Percentiles rank a stretch among this genome's conserved stretches.
Evolutionary conservation across 2,888 invertebrate species (phyloP).

Genomic region (Leptothorax acervorum): DNA sequence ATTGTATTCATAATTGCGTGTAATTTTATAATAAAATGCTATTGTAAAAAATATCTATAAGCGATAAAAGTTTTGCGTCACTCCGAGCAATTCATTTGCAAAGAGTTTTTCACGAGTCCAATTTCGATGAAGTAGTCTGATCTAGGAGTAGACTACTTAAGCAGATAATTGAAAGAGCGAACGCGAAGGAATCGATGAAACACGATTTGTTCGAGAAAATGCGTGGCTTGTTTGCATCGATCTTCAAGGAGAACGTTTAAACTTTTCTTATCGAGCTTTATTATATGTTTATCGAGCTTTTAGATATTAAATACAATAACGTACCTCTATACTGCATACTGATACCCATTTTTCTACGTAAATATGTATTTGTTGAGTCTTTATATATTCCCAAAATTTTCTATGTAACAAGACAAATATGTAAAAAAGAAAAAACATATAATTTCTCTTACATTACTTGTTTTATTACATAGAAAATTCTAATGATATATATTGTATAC

Average conservation of each 20-base stretch:
- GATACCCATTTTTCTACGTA: background rate
- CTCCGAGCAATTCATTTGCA: constrained; percentile 1
- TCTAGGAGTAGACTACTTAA: constrained; percentile 27
- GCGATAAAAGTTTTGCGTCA: background rate
- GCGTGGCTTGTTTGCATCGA: constrained; percentile 16
- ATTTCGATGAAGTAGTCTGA: constrained; percentile 22
- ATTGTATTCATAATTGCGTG: background rate
- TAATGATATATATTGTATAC: background rate
- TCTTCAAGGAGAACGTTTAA: background rate
- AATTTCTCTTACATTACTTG: background rate
- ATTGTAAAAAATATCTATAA: background rate
- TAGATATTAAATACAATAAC: constrained; percentile 23
- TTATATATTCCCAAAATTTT: background rate
- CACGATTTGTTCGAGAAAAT: constrained; percentile 37
- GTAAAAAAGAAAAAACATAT: background rate
- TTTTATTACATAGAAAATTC: background rate
- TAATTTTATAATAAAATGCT: constrained; percentile 6
- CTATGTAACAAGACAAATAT: background rate
- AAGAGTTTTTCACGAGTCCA: constrained; percentile 17
- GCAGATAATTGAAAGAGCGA: constrained; percentile 21
- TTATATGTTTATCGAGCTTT: constrained; percentile 10
- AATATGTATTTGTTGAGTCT: background rate
- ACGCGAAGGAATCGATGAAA: constrained; percentile 29
- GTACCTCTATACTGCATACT: constrained; percentile 23
- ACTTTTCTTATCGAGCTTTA: constrained; percentile 17